Evolutionary conservation across 2,797 vertebrate genomes (phyloP), one percentile per base, ranked within the genome.

Genomic region (Pelochelys cantorii): DNA sequence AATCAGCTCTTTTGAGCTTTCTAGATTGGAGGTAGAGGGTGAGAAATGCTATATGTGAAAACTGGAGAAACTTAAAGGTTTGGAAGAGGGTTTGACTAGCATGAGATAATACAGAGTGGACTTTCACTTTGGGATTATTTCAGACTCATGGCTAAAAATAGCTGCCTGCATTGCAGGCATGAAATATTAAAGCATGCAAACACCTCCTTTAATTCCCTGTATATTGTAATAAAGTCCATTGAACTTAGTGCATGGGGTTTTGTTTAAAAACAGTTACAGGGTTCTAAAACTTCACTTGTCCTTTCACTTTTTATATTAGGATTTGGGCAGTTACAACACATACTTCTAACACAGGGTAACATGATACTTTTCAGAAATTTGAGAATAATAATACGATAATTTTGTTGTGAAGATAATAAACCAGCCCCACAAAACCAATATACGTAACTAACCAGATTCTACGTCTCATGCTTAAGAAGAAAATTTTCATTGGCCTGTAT

Each of bases 231-330:
- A 5, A 90, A 89, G 48, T 60, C 78, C 60, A 25, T 90, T 92
- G 84, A 89, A 90, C 71, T 91, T 83, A 93, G 87, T 29, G 77
- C 88, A 92, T 42, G 90, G 65, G 15, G 85, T 89, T 56, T 92
- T 96, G 96, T 95, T 96, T 60, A 85, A 78, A 48, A 85, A 87
- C 2, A 95, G 89, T 95, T 90, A 91, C 7, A 81, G 18, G 42
- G 78, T 90, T 96, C 82, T 57, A 75, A 75, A 34, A 7, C 37
- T 6, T 75, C 11, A 80, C 94, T 96, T 96, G 87, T 92, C 95
- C 85, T 85, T 85, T 89, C 84, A 84, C 89, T 95, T 90, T 91
- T 95, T 53, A 82, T 85, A 85, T 80, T 62, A 87, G 90, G 7
- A 91, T 52, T 94, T 80, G 81, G 68, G 86, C 81, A 48, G 17